phyloP scores from a whole-genome alignment of 2,888 invertebrate species.

The Clitarchus hookeri region DNA sequence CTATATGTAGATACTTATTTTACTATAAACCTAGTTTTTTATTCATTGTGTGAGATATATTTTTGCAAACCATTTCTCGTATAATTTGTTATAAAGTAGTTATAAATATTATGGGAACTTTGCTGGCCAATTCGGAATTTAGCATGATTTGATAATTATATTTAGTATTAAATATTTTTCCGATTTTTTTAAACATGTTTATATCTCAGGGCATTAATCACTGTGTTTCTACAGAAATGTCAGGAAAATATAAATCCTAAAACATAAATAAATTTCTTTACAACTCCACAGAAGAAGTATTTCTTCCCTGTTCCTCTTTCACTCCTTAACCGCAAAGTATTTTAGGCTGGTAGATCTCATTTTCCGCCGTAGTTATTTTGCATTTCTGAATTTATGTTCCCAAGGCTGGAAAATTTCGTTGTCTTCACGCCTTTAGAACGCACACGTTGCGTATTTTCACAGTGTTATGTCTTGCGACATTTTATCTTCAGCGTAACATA shows the following conservation, averaged over 20 bases:
- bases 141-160: no score
- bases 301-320: background rate
- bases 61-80: no score
- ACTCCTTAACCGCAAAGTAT: background rate
- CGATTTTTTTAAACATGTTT: background rate
- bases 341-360: background rate
- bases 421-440: background rate
- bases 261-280: background rate
- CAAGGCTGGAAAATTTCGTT: background rate
- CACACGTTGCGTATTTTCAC: background rate
- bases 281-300: background rate
- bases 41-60: no score
- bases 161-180: no score
- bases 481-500: background rate
- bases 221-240: background rate
- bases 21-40: no score
- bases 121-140: no score
- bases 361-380: background rate
- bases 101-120: no score
- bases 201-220: background rate
- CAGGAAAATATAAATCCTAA: background rate
- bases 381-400: background rate
- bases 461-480: background rate
- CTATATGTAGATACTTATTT: no score
- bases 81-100: no score